Conservation (phyloP, 2,888 invertebrate genomes). For the Netelia virgata region DNA sequence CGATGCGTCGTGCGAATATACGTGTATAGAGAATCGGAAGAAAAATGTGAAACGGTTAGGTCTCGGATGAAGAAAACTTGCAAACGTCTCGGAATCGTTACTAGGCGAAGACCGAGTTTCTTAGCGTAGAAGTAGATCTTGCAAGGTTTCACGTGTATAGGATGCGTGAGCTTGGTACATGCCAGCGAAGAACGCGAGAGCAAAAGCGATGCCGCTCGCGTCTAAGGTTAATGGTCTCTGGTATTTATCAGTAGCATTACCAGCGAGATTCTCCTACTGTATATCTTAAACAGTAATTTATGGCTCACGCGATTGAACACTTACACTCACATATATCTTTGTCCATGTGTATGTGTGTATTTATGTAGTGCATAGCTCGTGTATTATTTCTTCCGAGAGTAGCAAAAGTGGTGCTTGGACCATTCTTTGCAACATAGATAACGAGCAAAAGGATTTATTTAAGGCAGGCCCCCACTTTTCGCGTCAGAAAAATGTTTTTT, state of each 20-base stretch:
- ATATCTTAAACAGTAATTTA: conserved; percentile 73
- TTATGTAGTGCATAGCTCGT: conserved; percentile 5
- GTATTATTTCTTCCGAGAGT: background rate
- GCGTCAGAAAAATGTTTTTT: background rate
- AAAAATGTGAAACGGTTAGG: conserved; percentile 23
- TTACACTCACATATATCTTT: background rate
- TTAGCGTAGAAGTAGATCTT: conserved; percentile 41
- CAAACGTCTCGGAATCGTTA: conserved; percentile 26
- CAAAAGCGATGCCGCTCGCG: conserved; percentile 61
- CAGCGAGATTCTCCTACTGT: conserved; percentile 53
- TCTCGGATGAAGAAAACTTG: conserved; percentile 31
- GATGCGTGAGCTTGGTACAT: conserved; percentile 25
- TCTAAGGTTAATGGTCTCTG: conserved; percentile 74
- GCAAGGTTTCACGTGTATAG: conserved; percentile 32
- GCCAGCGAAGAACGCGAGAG: conserved; percentile 16
- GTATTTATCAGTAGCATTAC: conserved; percentile 74
- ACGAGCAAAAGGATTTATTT: background rate
- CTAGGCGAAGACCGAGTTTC: conserved; percentile 9
- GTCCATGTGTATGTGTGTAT: background rate
- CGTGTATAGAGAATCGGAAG: conserved; percentile 1
- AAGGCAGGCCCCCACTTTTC: background rate
- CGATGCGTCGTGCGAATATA: background rate
- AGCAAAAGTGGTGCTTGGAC: conserved; percentile 1
- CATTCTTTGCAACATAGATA: conserved; percentile 3
- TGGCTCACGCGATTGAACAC: conserved; percentile 66